Conservation (phyloP, 2,888 invertebrate genomes). For the Lamellibrachia satsuma region DNA sequence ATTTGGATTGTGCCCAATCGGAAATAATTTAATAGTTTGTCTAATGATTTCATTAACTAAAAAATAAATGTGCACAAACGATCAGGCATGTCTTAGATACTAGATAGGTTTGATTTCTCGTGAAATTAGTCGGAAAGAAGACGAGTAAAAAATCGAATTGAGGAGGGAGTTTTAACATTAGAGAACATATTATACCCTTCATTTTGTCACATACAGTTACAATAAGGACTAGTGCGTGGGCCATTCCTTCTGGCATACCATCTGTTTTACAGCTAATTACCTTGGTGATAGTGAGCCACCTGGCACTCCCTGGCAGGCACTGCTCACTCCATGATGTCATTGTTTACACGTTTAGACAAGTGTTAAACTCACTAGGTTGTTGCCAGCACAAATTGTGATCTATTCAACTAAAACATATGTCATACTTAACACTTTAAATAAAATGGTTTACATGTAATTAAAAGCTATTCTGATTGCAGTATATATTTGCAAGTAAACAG, state of each 20-base stretch:
- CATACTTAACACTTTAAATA: not conserved
- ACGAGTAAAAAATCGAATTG: too few relatives aligned
- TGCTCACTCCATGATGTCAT: not conserved
- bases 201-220: not conserved
- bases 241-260: not conserved
- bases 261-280: not conserved
- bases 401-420: not conserved
- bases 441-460: not conserved
- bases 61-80: too few relatives aligned
- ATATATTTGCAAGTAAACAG: not conserved
- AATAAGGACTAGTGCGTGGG: not conserved
- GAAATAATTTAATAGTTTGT: too few relatives aligned
- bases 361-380: conserved; percentile 1
- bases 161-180: too few relatives aligned
- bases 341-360: not conserved
- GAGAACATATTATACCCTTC: too few relatives aligned
- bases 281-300: not conserved
- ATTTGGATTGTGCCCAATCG: too few relatives aligned
- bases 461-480: not conserved
- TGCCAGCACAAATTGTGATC: not conserved
- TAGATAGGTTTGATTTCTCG: too few relatives aligned
- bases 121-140: too few relatives aligned
- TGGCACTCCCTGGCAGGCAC: not conserved
- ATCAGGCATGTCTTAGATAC: too few relatives aligned
- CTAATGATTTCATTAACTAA: too few relatives aligned